Percentiles rank a stretch among this genome's conserved stretches.
These are phyloP conservation scores for Pyxicephalus adspersus DNA, from an alignment of 2,113 vertebrate species.

Conservation along the genomic window DNA sequence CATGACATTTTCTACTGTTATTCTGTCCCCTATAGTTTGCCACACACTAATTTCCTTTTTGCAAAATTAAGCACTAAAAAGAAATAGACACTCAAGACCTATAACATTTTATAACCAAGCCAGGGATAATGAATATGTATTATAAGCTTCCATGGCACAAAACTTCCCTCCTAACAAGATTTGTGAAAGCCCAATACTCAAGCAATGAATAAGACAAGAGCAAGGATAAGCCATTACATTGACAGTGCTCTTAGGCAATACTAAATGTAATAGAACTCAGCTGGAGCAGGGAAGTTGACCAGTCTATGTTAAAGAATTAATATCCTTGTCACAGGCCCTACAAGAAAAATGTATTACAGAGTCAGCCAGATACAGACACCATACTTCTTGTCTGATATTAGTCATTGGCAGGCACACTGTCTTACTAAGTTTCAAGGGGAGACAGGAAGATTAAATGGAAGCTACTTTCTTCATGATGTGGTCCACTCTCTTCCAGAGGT, in stretches of 20 bases:
- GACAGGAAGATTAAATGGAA: neutral
- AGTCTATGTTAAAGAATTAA: slow-evolving; percentile 28
- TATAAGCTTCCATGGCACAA: neutral
- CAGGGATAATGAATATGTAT: neutral
- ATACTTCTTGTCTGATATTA: neutral
- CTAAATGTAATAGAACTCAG: slow-evolving; percentile 29
- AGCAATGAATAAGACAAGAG: slow-evolving; percentile 28
- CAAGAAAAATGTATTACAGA: slow-evolving; percentile 35
- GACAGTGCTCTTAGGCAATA: slow-evolving; percentile 18
- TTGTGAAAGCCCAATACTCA: slow-evolving; percentile 6
- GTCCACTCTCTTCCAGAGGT: no score
- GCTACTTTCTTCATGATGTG: no score
- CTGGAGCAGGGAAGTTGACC: slow-evolving; percentile 25
- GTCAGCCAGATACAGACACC: neutral
- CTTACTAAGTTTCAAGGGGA: slow-evolving; percentile 9
- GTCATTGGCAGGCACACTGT: slow-evolving; percentile 2
- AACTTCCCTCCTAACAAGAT: neutral
- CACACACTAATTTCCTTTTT: neutral
- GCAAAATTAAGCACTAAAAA: neutral
- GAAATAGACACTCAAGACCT: neutral
- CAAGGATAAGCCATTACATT: slow-evolving; percentile 10
- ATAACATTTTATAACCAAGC: neutral
- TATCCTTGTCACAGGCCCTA: slow-evolving; percentile 31
- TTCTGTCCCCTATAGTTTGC: neutral
- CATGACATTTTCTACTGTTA: neutral